Evolutionary conservation across 1,140 invertebrate species (phyloP).

Genomic region (Macrotrachela quadricornifera): DNA sequence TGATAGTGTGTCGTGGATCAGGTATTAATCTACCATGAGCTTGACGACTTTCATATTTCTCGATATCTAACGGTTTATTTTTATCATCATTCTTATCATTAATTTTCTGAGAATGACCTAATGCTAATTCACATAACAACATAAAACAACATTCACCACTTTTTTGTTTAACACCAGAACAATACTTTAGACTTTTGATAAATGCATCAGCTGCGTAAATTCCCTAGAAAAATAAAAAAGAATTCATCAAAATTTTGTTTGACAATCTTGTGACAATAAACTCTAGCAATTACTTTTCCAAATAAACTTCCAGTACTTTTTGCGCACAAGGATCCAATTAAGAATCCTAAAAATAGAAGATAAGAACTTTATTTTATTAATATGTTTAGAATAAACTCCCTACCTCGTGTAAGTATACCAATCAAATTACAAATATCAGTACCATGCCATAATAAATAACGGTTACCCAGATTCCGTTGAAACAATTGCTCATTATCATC

Average conservation of each 20-base stretch:
- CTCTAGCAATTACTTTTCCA: background rate
- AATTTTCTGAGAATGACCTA: slow-evolving; percentile 19
- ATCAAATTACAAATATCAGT: slow-evolving; percentile 26
- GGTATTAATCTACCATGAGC: slow-evolving; percentile 16
- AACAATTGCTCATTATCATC: slow-evolving; percentile 16
- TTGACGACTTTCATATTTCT: slow-evolving; percentile 17
- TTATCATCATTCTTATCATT: slow-evolving; percentile 9
- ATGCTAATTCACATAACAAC: slow-evolving; percentile 16
- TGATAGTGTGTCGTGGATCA: slow-evolving; percentile 16
- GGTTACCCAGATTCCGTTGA: slow-evolving; percentile 14
- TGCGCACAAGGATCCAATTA: too few relatives aligned
- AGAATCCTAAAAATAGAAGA: too few relatives aligned
- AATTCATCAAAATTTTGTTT: too few relatives aligned
- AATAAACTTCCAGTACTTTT: too few relatives aligned
- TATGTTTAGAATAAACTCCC: too few relatives aligned
- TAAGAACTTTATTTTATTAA: too few relatives aligned
- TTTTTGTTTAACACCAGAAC: background rate
- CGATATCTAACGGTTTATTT: slow-evolving; percentile 12
- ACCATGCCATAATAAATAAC: slow-evolving; percentile 31
- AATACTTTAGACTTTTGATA: slow-evolving; percentile 22
- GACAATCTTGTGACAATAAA: too few relatives aligned
- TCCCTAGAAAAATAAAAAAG: slow-evolving; percentile 19
- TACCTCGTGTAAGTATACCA: slow-evolving; percentile 24
- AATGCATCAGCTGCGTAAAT: slow-evolving; percentile 31
- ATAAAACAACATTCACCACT: background rate